Conservation (phyloP, 35 echinoderm and acorn worm species). For the Ophiothrix spiculata region DNA sequence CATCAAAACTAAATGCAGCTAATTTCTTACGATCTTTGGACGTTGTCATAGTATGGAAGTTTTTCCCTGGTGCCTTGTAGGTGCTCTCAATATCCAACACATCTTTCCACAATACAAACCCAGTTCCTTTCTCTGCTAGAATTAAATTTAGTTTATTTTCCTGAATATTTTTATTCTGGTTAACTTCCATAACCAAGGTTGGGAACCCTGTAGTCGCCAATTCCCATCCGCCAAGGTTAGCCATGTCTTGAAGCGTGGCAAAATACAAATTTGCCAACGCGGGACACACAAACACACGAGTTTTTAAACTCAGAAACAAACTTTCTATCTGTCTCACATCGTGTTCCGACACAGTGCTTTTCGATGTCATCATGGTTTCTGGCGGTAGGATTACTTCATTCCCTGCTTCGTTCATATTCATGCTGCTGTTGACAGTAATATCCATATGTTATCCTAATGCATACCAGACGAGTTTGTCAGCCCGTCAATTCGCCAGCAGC, state of each 20-base stretch:
- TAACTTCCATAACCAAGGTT: slow-evolving; percentile 65
- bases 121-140: slow-evolving; percentile 92
- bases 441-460: neutral
- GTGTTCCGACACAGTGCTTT: slow-evolving; percentile 39
- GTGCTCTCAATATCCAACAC: slow-evolving; percentile 32
- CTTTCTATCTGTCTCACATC: slow-evolving; percentile 95
- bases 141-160: slow-evolving; percentile 60
- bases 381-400: neutral
- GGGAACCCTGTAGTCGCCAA: slow-evolving; percentile 86
- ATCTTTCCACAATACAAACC: slow-evolving; percentile 90
- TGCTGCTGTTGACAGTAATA: neutral
- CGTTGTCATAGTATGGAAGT: slow-evolving; percentile 79
- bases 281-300: slow-evolving; percentile 93
- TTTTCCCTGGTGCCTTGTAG: slow-evolving; percentile 84
- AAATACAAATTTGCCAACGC: slow-evolving; percentile 94
- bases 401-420: slow-evolving; percentile 19
- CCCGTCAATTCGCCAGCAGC: neutral
- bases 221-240: slow-evolving; percentile 90
- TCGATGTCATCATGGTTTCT: slow-evolving; percentile 13
- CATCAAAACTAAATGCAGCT: slow-evolving; percentile 93
- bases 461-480: neutral
- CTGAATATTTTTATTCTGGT: slow-evolving; percentile 20
- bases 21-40: slow-evolving; percentile 52
- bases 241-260: slow-evolving; percentile 72
- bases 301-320: slow-evolving; percentile 82